A percentile compares a stretch with the other conserved stretches of the same genome.
These are phyloP conservation scores for Drosophila tropicalis DNA, from an alignment of 1,140 invertebrate genomes.

Conservation along the genomic window DNA sequence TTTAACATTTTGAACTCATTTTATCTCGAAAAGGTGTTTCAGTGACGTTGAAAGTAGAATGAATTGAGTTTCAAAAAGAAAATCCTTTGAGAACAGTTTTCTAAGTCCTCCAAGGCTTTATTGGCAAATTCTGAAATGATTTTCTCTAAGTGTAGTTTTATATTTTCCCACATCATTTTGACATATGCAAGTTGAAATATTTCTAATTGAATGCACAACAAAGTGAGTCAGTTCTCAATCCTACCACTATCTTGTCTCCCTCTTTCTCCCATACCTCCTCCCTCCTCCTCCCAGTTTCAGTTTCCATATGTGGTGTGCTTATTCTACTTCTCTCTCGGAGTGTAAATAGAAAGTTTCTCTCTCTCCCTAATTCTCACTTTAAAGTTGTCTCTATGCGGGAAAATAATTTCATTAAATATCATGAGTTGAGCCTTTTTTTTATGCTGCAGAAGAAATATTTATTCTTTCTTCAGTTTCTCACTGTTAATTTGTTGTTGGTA, in stretches of 20 bases:
- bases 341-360: conserved; percentile 33
- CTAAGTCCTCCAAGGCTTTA: too few relatives aligned
- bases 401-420: conserved; percentile 76
- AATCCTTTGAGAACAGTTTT: too few relatives aligned
- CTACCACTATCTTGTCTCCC: background rate
- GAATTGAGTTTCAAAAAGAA: too few relatives aligned
- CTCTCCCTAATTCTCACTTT: conserved; percentile 28
- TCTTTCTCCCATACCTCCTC: background rate
- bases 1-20: too few relatives aligned
- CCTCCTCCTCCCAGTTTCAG: background rate
- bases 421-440: conserved; percentile 56
- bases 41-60: too few relatives aligned
- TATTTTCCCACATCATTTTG: conserved; percentile 74
- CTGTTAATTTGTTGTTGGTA: conserved; percentile 1
- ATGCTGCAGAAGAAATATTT: conserved; percentile 6
- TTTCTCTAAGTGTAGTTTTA: conserved; percentile 1
- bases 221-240: conserved; percentile 33
- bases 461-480: background rate
- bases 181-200: conserved; percentile 42
- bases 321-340: background rate
- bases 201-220: conserved; percentile 75
- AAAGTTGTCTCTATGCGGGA: conserved; percentile 24
- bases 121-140: too few relatives aligned
- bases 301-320: too few relatives aligned
- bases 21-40: too few relatives aligned